A percentile compares a stretch with the other conserved stretches of the same genome.
phyloP scores from a whole-genome alignment of 1,140 invertebrate species.

The Harpegnathos saltator region DNA sequence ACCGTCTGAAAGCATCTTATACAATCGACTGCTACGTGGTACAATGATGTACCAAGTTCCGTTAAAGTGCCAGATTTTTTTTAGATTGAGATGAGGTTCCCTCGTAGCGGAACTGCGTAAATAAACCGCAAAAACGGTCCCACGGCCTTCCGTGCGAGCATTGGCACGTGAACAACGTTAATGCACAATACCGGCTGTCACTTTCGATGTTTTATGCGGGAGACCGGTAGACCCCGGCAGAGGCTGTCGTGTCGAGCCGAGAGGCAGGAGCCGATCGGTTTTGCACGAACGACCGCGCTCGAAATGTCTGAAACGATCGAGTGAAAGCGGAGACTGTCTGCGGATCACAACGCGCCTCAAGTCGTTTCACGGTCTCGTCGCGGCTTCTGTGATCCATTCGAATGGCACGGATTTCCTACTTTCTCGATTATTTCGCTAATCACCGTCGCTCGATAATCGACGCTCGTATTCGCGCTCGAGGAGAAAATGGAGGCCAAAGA shows the following conservation, averaged over 20 bases:
- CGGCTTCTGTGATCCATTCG: slow-evolving; percentile 18
- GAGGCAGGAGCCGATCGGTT: slow-evolving; percentile 48
- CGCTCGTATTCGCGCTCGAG: slow-evolving; percentile 25
- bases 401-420: slow-evolving; percentile 48
- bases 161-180: slow-evolving; percentile 3
- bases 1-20: too few relatives aligned
- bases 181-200: slow-evolving; percentile 54
- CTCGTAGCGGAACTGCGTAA: not conserved
- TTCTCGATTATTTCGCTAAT: slow-evolving; percentile 51
- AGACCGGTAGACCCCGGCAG: slow-evolving; percentile 14
- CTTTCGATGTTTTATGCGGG: slow-evolving; percentile 68
- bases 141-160: not conserved
- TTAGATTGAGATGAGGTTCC: not conserved
- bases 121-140: slow-evolving; percentile 24
- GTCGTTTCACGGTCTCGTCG: slow-evolving; percentile 23
- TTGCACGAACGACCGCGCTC: slow-evolving; percentile 66
- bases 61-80: not conserved
- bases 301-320: slow-evolving; percentile 37
- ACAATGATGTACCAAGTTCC: not conserved
- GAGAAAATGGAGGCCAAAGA: slow-evolving; percentile 54
- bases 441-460: slow-evolving; percentile 40
- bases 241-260: slow-evolving; percentile 61
- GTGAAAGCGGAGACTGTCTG: slow-evolving; percentile 63
- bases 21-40: too few relatives aligned
- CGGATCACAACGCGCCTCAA: slow-evolving; percentile 1